Evolutionary conservation across 2,888 invertebrate genomes (phyloP).

Genomic region (Agonopterix alstromeriana): DNA sequence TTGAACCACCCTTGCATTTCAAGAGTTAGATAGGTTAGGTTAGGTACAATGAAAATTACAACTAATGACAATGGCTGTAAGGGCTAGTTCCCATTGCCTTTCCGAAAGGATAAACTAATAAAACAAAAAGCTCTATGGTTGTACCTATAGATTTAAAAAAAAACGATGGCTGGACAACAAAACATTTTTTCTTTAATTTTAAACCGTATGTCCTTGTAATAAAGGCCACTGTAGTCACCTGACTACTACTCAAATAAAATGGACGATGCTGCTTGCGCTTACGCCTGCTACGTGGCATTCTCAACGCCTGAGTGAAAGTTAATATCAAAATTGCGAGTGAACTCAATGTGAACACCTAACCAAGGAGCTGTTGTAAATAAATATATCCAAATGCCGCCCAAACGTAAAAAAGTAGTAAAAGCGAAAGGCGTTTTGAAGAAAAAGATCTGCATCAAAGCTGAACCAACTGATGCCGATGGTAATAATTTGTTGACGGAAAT

Average conservation of each 20-base stretch:
- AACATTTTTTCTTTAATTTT: no score
- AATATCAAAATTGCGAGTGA: conserved; percentile 56
- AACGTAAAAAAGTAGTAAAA: conserved; percentile 26
- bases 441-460: neutral
- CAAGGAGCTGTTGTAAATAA: conserved; percentile 26
- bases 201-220: no score
- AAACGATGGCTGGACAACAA: neutral
- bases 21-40: no score
- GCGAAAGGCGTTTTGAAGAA: neutral
- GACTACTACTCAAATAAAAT: no score
- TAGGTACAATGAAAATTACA: no score
- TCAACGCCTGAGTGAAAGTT: conserved; percentile 60
- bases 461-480: neutral
- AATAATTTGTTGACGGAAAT: no score
- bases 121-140: no score
- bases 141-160: neutral
- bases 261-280: neutral
- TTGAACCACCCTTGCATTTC: no score
- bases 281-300: conserved; percentile 5
- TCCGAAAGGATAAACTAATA: no score
- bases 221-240: no score
- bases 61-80: neutral
- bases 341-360: conserved; percentile 26
- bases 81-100: neutral
- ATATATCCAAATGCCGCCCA: conserved; percentile 43